Conservation (phyloP, 2,113 vertebrate genomes). For the Lucifuga dentata region DNA sequence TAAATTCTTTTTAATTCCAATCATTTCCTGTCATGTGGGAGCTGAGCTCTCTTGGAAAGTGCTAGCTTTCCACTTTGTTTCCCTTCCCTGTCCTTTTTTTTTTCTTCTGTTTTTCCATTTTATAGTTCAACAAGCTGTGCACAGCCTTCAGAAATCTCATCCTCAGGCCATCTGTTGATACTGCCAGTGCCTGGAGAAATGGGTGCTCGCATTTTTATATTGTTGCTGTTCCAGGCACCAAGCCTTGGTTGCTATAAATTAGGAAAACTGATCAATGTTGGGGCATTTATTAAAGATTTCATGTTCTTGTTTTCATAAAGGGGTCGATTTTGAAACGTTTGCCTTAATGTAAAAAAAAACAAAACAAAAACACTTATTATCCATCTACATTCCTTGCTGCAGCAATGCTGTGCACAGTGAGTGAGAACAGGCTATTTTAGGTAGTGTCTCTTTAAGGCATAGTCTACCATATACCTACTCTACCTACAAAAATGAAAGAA, state of each 20-base stretch:
- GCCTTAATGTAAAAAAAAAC: no score
- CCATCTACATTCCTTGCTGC: no score
- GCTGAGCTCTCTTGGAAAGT: background rate
- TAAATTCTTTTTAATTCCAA: constrained; percentile 15
- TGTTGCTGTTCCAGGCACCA: constrained; percentile 8
- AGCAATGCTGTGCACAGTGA: no score
- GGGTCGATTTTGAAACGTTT: no score
- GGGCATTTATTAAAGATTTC: no score
- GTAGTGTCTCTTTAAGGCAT: no score
- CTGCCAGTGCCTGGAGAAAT: constrained; percentile 73
- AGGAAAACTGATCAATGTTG: constrained; percentile 10
- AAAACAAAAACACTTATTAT: no score
- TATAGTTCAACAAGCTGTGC: constrained; percentile 11
- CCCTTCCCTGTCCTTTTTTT: background rate
- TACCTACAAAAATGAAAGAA: background rate
- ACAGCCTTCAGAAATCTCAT: background rate
- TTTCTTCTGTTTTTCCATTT: constrained; percentile 20
- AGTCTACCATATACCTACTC: background rate
- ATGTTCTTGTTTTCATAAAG: no score
- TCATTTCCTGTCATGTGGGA: constrained; percentile 7
- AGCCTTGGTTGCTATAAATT: constrained; percentile 22
- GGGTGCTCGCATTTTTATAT: constrained; percentile 67
- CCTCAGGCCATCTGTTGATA: constrained; percentile 30
- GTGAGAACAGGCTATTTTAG: no score
- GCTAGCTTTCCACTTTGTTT: constrained; percentile 4